phyloP scores from a whole-genome alignment of 2,113 vertebrate species.

The Syngnathus floridae region DNA sequence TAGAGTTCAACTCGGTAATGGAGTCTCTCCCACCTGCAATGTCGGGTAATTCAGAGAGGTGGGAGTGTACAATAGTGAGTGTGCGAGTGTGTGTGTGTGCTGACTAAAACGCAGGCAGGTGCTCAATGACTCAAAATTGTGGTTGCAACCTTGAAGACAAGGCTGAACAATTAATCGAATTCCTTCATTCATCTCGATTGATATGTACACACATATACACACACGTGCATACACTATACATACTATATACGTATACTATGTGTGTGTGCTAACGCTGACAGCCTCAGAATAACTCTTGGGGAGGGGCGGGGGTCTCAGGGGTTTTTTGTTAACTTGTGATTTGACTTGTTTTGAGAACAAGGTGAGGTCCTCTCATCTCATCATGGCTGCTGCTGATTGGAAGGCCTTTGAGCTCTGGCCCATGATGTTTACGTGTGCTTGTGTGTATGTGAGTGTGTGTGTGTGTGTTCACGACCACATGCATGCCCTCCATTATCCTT shows the following conservation, averaged over 20 bases:
- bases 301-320: not conserved
- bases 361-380: constrained; percentile 55
- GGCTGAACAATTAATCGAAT: no score
- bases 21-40: constrained; percentile 62
- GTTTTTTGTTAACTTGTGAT: constrained; percentile 46
- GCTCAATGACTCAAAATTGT: constrained; percentile 62
- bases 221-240: no score
- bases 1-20: constrained; percentile 60
- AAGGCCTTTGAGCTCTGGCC: constrained; percentile 31
- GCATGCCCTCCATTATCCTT: constrained; percentile 28
- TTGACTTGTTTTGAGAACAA: constrained; percentile 60
- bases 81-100: constrained; percentile 9
- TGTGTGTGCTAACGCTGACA: not conserved
- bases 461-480: constrained; percentile 28
- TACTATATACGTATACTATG: no score
- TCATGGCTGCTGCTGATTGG: constrained; percentile 56
- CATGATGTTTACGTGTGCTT: constrained; percentile 8
- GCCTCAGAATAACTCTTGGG: constrained; percentile 4
- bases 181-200: no score
- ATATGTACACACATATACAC: no score
- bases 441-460: constrained; percentile 9
- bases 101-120: constrained; percentile 47
- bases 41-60: constrained; percentile 62
- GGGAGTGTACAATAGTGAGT: constrained; percentile 17
- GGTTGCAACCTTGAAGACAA: constrained; percentile 45